A percentile compares a stretch with the other conserved stretches of the same genome.
These are phyloP conservation scores for Aspiorhynchus laticeps DNA, from an alignment of 2,113 vertebrate species.

Conservation along the genomic window DNA sequence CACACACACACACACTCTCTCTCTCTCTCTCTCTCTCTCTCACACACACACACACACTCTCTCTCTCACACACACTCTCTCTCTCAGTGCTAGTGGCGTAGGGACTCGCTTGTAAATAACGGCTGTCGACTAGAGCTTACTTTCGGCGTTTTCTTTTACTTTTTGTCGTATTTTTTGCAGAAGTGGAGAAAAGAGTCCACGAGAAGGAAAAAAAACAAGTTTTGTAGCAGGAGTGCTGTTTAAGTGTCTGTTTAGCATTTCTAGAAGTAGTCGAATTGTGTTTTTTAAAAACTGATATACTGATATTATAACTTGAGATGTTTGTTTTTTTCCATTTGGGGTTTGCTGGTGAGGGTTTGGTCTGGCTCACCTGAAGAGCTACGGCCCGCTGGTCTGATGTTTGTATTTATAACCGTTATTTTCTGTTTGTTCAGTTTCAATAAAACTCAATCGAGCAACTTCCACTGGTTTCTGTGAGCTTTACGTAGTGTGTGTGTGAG, in stretches of 20 bases:
- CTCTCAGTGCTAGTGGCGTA: conserved; percentile 75
- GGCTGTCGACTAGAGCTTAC: conserved; percentile 79
- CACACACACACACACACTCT: too few species aligned
- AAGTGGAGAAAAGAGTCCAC: conserved; percentile 81
- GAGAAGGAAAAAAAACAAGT: conserved; percentile 78
- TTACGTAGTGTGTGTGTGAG: conserved; percentile 81
- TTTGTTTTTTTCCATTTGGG: conserved; percentile 89
- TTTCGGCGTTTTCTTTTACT: conserved; percentile 56
- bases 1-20: too few species aligned
- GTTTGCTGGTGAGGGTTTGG: conserved; percentile 97
- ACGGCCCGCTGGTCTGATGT: conserved; percentile 99
- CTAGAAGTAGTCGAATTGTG: conserved; percentile 97
- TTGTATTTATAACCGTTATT: conserved; percentile 99
- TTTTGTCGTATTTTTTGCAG: conserved; percentile 68
- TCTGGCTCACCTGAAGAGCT: conserved; percentile 98
- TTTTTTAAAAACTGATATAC: conserved; percentile 92
- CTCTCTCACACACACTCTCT: conserved; percentile 67
- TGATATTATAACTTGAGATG: conserved; percentile 95
- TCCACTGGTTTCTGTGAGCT: conserved; percentile 86
- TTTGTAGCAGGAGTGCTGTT: conserved; percentile 94
- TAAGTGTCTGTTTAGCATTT: conserved; percentile 98
- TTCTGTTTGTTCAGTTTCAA: conserved; percentile 96
- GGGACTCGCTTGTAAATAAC: conserved; percentile 82
- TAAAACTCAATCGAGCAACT: conserved; percentile 98
- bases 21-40: conserved; percentile 63